Base-by-base conservation (phyloP, 2,113 vertebrate genomes). In the Lasiurus borealis region DNA sequence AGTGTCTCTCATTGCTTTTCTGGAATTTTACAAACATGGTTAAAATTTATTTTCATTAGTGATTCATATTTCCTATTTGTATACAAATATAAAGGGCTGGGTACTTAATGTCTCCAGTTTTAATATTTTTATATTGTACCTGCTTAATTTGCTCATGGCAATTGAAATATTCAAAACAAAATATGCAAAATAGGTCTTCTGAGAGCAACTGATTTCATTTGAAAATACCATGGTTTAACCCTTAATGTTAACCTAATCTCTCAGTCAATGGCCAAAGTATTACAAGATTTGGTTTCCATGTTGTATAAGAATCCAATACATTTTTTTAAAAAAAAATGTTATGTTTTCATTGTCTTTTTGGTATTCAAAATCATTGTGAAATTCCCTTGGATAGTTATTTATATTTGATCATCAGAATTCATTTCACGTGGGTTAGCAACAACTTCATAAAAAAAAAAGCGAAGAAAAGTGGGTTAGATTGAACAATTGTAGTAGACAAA, bases 91-190 rank as follows among this genome's bases (percentile, higher is more conserved):
- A 9, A 89, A 62, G 18, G 3, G 2, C 87, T 77, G 8, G 40
- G 21, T 4, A 93, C 90, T 81, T 59, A 48, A 83, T 59, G 6
- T 68, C 23, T 93, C 29, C 31, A 29, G 9, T 89, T 96, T 93
- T 40, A 82, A 77, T 87, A 91, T 91, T 91, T 94, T 75, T 72
- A 69, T 6, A 72, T 52, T 86, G 66, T 4, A 57, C 27, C 36
- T 57, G 59, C 2, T 40, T 29, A 75, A 85, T 81, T 91, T 91
- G 89, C 18, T 77, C 5, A 78, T 76, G 64, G 66, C 72, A 90
- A 78, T n/a, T 48, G 34, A 66, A 93, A 48, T 71, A 23, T 90
- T 93, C 34, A 88, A 59, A 88, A 76, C 71, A 21, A 90, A 88
- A 85, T 84, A 94, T 91, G 27, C 6, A 85, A 77, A 92, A 66